phyloP scores from a whole-genome alignment of 2,797 vertebrate genomes.

The Gymnocypris eckloni region DNA sequence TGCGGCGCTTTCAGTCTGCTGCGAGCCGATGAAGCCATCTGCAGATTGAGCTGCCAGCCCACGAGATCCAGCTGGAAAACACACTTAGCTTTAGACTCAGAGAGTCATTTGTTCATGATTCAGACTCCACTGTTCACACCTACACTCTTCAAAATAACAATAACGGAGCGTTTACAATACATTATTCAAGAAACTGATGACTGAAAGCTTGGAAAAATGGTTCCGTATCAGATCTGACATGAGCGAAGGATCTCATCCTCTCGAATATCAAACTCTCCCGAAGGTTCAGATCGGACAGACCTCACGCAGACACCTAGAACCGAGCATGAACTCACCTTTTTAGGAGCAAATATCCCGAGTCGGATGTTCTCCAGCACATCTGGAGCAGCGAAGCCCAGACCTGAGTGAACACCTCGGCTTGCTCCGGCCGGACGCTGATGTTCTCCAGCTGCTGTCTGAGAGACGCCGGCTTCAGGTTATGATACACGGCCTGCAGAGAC shows the following conservation, averaged over 20 bases:
- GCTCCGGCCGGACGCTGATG: conserved; percentile 83
- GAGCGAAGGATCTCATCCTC: too few species aligned
- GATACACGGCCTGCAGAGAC: conserved; percentile 86
- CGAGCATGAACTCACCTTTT: conserved; percentile 82
- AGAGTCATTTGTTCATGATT: too few species aligned
- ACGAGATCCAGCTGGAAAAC: conserved; percentile 87
- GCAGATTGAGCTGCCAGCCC: conserved; percentile 95
- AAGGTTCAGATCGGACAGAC: neutral
- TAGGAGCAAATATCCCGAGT: conserved; percentile 86
- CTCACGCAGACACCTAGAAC: neutral
- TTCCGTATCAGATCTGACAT: too few species aligned
- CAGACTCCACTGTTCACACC: too few species aligned
- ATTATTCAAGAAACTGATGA: too few species aligned
- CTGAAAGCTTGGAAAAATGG: too few species aligned
- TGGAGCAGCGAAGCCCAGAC: conserved; percentile 85
- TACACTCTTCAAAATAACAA: too few species aligned
- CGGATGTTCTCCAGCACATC: conserved; percentile 91
- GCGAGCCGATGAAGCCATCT: conserved; percentile 91
- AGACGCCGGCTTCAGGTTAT: conserved; percentile 86
- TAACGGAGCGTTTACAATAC: too few species aligned
- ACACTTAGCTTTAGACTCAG: conserved; percentile 28
- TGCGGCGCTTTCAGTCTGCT: conserved; percentile 88
- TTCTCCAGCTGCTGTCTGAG: conserved; percentile 90
- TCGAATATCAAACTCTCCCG: too few species aligned
- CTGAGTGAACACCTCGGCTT: conserved; percentile 86